Evolutionary conservation across 2,797 vertebrate genomes (phyloP), one percentile per base, ranked within the genome.

Genomic region (Gallirallus australis): DNA sequence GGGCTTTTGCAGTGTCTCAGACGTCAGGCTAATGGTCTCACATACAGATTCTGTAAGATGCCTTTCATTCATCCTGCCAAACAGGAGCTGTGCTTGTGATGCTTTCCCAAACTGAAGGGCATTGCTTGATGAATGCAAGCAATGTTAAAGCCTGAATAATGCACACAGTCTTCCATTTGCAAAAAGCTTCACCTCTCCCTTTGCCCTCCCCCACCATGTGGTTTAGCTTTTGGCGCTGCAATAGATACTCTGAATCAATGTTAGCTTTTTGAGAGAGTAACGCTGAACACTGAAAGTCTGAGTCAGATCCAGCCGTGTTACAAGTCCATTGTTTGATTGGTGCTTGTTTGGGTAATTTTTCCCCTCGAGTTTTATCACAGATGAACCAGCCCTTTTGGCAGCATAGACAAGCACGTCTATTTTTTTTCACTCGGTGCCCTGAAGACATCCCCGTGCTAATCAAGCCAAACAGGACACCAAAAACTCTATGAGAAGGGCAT

Each of bases 71-170:
- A 75, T 27, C 53, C 82, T 94, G 95, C 85, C 85, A 92, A 91
- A 94, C 88, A 88, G 94, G 93, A 94, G 93, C 89, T 93, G 91
- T 78, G 85, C 95, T 91, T 96, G 61, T 91, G 93, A 90, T 90
- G 89, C 89, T 82, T 95, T 94, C 91, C 89, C 82, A 86, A 93
- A 96, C 93, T 82, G 89, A 89, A 95, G 95, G 94, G 96, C 93
- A 92, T 59, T 93, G 65, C 90, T 93, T 66, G 48, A 90, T 97
- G 97, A 97, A 97, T 97, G 95, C 95, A 42, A 88, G 94, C 96
- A 97, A 97, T 97, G 97, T 97, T 97, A 87, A 89, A 93, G 72
- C 35, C 91, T 95, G 94, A 95, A 97, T 96, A 96, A 95, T 93
- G 89, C 93, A 96, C 95, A 95, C 92, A 97, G 97, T 90, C 89